Conservation (phyloP, 1,140 invertebrate genomes). For the Hyposmocoma kahamanoa region DNA sequence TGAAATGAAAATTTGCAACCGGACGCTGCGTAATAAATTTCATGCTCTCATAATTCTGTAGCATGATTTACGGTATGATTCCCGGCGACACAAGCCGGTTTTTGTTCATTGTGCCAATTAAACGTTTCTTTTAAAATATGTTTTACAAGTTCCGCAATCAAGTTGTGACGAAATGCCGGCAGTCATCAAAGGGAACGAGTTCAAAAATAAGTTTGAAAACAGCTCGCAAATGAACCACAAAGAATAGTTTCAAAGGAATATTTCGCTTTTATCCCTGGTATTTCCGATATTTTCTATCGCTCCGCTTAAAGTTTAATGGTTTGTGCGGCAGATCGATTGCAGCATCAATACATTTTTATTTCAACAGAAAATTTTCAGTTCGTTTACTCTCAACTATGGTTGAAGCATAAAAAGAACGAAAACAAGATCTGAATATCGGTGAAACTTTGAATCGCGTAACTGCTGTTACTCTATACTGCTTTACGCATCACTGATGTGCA, state of each 20-base stretch:
- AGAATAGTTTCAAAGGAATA: conserved; percentile 38
- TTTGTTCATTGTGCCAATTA: conserved; percentile 40
- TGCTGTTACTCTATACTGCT: conserved; percentile 19
- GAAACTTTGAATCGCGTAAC: conserved; percentile 9
- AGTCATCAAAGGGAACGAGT: conserved; percentile 12
- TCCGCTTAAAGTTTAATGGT: conserved; percentile 46
- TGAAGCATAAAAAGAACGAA: conserved; percentile 23
- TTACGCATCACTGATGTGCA: conserved; percentile 10
- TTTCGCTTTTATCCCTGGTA: conserved; percentile 34
- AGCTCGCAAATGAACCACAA: conserved; percentile 21
- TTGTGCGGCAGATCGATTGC: conserved; percentile 43
- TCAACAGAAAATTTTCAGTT: conserved; percentile 42
- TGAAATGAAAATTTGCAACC: conserved; percentile 51
- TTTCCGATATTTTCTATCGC: conserved; percentile 41
- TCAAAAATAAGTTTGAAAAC: conserved; percentile 18
- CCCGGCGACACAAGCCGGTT: conserved; percentile 28
- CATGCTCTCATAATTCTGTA: conserved; percentile 49
- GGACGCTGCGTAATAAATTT: conserved; percentile 56
- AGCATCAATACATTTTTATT: conserved; percentile 54
- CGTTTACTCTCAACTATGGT: conserved; percentile 31
- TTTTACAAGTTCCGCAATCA: neutral
- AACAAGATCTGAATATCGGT: conserved; percentile 5
- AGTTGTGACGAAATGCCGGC: neutral
- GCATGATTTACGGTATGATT: conserved; percentile 48
- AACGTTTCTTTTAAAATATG: conserved; percentile 5